Base-by-base conservation (phyloP, 2,797 vertebrate genomes). In the Sparidentex hasta region DNA sequence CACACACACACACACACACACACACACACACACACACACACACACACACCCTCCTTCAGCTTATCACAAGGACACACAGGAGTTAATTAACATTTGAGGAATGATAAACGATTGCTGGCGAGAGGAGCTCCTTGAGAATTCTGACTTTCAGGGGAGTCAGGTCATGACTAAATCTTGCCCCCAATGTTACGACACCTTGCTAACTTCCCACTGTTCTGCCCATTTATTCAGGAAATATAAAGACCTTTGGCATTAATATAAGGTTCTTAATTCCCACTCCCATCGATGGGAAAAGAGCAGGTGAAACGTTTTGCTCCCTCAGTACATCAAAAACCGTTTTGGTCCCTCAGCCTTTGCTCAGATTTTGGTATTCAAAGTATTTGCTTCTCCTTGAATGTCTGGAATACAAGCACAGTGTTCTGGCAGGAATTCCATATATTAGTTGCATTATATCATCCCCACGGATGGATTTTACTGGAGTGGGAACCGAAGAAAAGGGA, bases 71-170 rank as follows among this genome's bases (percentile, higher is more conserved):
- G 72, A 83, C 82, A 76, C 61, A 63, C 11, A 76, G 78, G 64
- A 86, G 79, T 84, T 88, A 85, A 93, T 91, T 87, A 90, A 84
- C 81, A 89, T 83, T 81, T 81, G 65, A 48, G 14, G 65, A 41
- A 76, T 88, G 79, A 90, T 87, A 71, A 89, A 92, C 16, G 80
- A 71, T 66, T 61, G 0, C 21, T n/a, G 14, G 71, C 7, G 1
- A 81, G 65, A 52, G 74, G 64, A 17, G 63, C 67, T 74, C 25
- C 51, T 20, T 51, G 55, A 77, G 80, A 83, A 50, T 79, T 68
- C 55, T 20, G 71, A 80, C 75, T 71, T 80, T 75, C 27, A 71
- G 58, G 63, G 7, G 82, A 80, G n/a, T 59, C 16, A 0, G 46
- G 18, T 25, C 66, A 17, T 78, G 68, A 47, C 47, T 43, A 48